phyloP scores from a whole-genome alignment of 2,797 vertebrate species.

The Heterohyrax brucei region DNA sequence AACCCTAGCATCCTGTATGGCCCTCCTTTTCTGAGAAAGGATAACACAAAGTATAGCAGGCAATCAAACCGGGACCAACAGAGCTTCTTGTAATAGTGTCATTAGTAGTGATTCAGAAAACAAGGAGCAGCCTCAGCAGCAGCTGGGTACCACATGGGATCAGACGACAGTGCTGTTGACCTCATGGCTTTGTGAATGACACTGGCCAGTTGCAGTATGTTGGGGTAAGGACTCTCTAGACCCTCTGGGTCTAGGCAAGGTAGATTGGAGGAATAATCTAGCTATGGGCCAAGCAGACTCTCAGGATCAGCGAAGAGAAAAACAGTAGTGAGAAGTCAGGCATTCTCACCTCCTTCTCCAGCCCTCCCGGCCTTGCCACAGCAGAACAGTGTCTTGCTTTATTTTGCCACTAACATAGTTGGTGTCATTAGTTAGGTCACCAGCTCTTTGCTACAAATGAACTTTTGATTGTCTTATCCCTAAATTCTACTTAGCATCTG shows the following conservation, averaged over 20 bases:
- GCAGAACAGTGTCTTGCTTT: not conserved
- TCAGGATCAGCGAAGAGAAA: not conserved
- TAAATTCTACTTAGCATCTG: not conserved
- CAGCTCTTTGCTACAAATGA: not conserved
- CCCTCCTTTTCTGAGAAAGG: not conserved
- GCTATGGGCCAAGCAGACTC: not conserved
- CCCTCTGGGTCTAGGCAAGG: not conserved
- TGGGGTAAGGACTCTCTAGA: too few species aligned
- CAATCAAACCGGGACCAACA: not conserved
- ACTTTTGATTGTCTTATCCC: conserved; percentile 50
- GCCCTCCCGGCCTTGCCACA: not conserved
- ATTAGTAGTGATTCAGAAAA: not conserved
- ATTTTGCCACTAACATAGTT: not conserved
- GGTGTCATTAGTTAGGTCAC: not conserved
- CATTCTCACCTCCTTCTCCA: not conserved
- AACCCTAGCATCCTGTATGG: not conserved
- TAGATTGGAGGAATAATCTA: not conserved
- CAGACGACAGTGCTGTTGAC: fast-evolving
- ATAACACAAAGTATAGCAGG: not conserved
- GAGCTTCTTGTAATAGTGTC: not conserved
- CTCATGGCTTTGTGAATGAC: fast-evolving
- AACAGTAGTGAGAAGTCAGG: not conserved
- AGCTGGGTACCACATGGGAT: fast-evolving
- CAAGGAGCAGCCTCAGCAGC: not conserved
- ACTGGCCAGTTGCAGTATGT: fast-evolving